Percentiles rank a stretch among this genome's conserved stretches.
These are phyloP conservation scores for Zaprionus kolodkinae DNA, from an alignment of 1,140 invertebrate species.

Conservation along the genomic window DNA sequence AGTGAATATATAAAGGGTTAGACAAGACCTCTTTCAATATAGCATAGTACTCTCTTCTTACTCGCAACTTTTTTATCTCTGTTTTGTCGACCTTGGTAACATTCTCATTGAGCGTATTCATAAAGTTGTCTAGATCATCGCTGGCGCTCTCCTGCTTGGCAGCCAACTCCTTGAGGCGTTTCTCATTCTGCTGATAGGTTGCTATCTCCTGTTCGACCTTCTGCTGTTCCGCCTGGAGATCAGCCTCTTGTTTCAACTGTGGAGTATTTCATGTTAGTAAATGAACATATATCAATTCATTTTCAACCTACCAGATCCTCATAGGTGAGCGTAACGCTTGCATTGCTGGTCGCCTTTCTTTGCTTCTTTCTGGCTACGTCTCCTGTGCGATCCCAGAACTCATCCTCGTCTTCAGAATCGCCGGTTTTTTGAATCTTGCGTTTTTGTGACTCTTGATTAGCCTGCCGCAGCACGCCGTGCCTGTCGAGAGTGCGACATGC, in stretches of 20 bases:
- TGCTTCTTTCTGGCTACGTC: slow-evolving; percentile 94
- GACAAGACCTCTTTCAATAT: neutral
- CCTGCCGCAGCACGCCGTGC: slow-evolving; percentile 90
- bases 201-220: slow-evolving; percentile 87
- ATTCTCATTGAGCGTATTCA: slow-evolving; percentile 86
- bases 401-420: slow-evolving; percentile 97
- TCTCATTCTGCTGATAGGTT: slow-evolving; percentile 82
- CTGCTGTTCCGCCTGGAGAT: slow-evolving; percentile 86
- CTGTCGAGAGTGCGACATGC: slow-evolving; percentile 96
- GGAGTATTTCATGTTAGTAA: slow-evolving; percentile 20
- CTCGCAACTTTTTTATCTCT: slow-evolving; percentile 85
- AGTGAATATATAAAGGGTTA: neutral
- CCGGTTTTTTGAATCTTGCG: slow-evolving; percentile 85
- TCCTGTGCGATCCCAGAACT: slow-evolving; percentile 97
- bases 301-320: slow-evolving; percentile 89
- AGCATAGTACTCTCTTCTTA: slow-evolving; percentile 43
- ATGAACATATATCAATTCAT: neutral
- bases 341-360: slow-evolving; percentile 87
- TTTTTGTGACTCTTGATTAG: slow-evolving; percentile 88
- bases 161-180: slow-evolving; percentile 85
- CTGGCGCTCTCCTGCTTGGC: slow-evolving; percentile 59
- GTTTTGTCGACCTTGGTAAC: slow-evolving; percentile 85
- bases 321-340: slow-evolving; percentile 88
- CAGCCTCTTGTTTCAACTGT: slow-evolving; percentile 89
- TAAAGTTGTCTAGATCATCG: slow-evolving; percentile 89